Base-by-base conservation (phyloP, 2,797 vertebrate species). In the Danio jaintianensis region DNA sequence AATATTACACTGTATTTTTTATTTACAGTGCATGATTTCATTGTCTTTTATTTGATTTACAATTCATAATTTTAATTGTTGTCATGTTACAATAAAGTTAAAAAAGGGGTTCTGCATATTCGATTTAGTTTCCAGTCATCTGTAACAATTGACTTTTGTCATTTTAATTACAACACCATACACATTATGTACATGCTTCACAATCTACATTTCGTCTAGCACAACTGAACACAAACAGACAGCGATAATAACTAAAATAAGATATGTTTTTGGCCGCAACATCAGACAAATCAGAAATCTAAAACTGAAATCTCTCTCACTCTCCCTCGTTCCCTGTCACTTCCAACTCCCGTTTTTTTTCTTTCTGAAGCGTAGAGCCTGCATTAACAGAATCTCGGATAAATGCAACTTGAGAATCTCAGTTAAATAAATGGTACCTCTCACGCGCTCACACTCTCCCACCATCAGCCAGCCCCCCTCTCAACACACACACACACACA, bases 401-500 rank as follows among this genome's bases (percentile, higher is more conserved):
- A 79, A 75, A 79, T 8, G 66, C 81, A 75, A 72, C 75, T 80
- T 76, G 22, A 43, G 75, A 83, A 73, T 78, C 78, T 58, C 74
- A 58, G 85, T 78, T 79, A 84, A 86, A 83, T 79, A 83, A 82
- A 86, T 84, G 86, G 74, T 80, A 84, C 85, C 78, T 79, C 81
- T 87, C 83, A 87, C 81, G 84, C 72, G 74, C 70, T 77, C 66
- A 78, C 82, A 77, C 86, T 72, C 78, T 72, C 78, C 48, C 68
- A 72, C 78, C 64, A 29, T 36, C 85, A 81, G 81, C 77, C 85
- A 81, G 81, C 77, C 87, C 83, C 74, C 79, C 81, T 29, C 29
- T 29, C 56, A 20, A 8, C 50, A 63, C 69, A 85, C 78, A 85
- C 74, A 85, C 82, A 82, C 73, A 69, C 56, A 42, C 72, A 48